Evolutionary conservation across 1,140 invertebrate species (phyloP).

Genomic region (Drosophila parabipectinata): DNA sequence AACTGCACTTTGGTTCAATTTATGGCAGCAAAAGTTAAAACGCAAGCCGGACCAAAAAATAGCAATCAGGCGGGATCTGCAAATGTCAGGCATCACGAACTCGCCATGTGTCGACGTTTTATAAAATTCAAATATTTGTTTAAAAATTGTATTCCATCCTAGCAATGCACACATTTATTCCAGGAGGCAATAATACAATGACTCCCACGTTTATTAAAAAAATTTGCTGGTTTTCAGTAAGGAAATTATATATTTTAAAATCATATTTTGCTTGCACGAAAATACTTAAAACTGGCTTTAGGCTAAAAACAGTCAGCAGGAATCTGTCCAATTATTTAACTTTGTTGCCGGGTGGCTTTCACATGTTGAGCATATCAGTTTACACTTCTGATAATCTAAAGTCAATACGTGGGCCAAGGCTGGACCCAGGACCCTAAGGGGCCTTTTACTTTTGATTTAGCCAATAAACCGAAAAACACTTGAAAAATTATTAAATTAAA

Average conservation of each 20-base stretch:
- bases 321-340: slow-evolving; percentile 26
- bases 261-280: not conserved
- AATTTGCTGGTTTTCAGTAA: not conserved
- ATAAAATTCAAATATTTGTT: slow-evolving; percentile 57
- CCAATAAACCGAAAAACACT: slow-evolving; percentile 1
- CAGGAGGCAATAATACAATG: not conserved
- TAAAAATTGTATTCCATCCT: not conserved
- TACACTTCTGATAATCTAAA: slow-evolving; percentile 35
- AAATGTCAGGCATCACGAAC: slow-evolving; percentile 24
- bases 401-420: slow-evolving; percentile 36
- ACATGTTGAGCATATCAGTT: slow-evolving; percentile 21
- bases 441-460: slow-evolving; percentile 30
- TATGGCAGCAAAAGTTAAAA: slow-evolving; percentile 73
- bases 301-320: not conserved
- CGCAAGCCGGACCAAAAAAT: slow-evolving; percentile 53
- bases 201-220: too few relatives aligned
- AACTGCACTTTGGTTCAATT: slow-evolving; percentile 66
- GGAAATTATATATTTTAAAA: not conserved
- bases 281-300: not conserved
- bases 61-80: slow-evolving; percentile 7
- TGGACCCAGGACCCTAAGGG: slow-evolving; percentile 26
- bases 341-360: slow-evolving; percentile 27
- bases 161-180: slow-evolving; percentile 30
- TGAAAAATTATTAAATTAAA: not conserved
- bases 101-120: slow-evolving; percentile 43